These are phyloP conservation scores for Nomia melanderi DNA, from an alignment of 1,140 invertebrate species.

Conservation along the genomic window DNA sequence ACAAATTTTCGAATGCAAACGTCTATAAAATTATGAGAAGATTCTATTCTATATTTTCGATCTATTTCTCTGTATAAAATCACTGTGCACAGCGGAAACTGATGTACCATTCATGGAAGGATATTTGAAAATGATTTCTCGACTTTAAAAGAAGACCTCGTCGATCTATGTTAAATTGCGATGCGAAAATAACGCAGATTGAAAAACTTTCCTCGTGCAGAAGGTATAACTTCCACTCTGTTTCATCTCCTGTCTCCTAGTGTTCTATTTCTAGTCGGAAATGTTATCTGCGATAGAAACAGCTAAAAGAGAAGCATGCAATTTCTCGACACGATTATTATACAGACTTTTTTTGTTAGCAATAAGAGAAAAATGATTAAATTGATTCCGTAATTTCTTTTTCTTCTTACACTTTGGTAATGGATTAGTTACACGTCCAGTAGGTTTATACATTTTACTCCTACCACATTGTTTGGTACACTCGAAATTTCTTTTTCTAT, in stretches of 20 bases:
- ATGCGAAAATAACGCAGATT: not conserved
- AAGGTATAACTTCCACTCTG: not conserved
- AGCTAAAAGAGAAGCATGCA: not conserved
- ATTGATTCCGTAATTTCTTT: constrained; percentile 30
- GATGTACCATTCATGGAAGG: not conserved
- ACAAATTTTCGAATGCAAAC: no score
- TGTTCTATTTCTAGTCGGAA: not conserved
- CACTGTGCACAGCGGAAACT: not conserved
- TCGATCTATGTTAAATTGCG: not conserved
- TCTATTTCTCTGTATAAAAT: no score
- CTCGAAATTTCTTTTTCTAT: no score
- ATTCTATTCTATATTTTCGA: no score
- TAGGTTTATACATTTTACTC: constrained; percentile 13
- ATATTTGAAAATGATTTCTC: not conserved
- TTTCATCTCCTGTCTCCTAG: not conserved
- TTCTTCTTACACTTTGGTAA: not conserved
- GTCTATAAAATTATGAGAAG: no score
- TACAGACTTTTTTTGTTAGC: not conserved
- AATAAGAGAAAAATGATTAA: not conserved
- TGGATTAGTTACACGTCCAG: constrained; percentile 15
- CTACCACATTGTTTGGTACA: no score
- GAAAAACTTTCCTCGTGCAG: not conserved
- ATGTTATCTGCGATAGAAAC: not conserved
- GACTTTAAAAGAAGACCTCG: constrained; percentile 1
- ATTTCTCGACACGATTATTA: constrained; percentile 16